phyloP scores from a whole-genome alignment of 2,888 invertebrate genomes.

The Pyrrhia umbra region DNA sequence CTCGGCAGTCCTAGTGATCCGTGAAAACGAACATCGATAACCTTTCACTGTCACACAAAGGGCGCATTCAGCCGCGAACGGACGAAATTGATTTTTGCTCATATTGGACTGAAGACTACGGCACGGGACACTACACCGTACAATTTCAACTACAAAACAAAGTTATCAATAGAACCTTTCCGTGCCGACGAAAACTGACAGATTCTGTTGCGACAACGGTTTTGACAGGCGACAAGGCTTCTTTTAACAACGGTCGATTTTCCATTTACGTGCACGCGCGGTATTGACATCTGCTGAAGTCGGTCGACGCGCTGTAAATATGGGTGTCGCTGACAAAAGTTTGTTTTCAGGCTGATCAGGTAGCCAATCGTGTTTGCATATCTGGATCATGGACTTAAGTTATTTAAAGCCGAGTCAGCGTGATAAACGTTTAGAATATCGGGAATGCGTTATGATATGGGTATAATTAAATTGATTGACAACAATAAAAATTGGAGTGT shows the following conservation, averaged over 20 bases:
- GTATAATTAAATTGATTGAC: no score
- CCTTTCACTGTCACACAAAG: conserved; percentile 86
- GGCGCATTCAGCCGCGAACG: conserved; percentile 82
- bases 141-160: conserved; percentile 62
- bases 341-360: neutral
- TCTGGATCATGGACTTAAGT: neutral
- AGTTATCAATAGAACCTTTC: conserved; percentile 49
- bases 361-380: neutral
- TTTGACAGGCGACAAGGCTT: conserved; percentile 46
- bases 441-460: no score
- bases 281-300: conserved; percentile 46
- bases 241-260: conserved; percentile 43
- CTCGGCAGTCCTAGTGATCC: conserved; percentile 77
- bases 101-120: conserved; percentile 72
- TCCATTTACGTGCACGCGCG: conserved; percentile 46
- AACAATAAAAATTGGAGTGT: no score
- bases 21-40: conserved; percentile 87
- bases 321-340: conserved; percentile 3
- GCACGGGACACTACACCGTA: conserved; percentile 48
- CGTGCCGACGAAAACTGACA: conserved; percentile 32
- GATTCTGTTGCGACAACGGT: conserved; percentile 40
- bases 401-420: neutral
- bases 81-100: conserved; percentile 86
- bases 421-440: no score
- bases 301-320: conserved; percentile 8